Evolutionary conservation across 1,140 invertebrate genomes (phyloP).

Genomic region (Drosophila nannoptera): DNA sequence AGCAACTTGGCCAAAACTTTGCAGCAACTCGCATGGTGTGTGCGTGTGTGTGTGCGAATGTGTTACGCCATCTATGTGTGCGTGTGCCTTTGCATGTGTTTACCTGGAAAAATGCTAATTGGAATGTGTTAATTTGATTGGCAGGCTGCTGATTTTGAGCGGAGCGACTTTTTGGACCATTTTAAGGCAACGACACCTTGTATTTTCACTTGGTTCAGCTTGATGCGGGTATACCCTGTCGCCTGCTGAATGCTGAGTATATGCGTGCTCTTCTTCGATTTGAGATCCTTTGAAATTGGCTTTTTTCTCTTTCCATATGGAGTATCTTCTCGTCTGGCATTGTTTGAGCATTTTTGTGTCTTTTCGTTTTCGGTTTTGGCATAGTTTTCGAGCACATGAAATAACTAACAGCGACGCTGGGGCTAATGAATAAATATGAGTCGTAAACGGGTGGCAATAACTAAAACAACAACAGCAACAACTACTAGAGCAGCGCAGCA

Average conservation of each 20-base stretch:
- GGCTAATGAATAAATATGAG: conserved; percentile 75
- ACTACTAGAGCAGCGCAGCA: conserved; percentile 20
- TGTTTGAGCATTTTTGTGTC: conserved; percentile 5
- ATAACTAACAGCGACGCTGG: conserved; percentile 49
- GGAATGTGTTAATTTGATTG: conserved; percentile 76
- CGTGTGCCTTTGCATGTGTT: conserved; percentile 17
- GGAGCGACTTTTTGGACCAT: conserved; percentile 28
- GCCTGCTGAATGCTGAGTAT: too few relatives aligned
- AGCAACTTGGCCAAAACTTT: conserved; percentile 9
- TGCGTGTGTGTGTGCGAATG: background rate
- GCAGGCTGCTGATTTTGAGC: conserved; percentile 54
- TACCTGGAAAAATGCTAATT: conserved; percentile 63
- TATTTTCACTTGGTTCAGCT: conserved; percentile 8
- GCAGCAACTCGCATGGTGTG: conserved; percentile 2
- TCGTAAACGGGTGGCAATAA: conserved; percentile 51
- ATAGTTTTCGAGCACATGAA: conserved; percentile 46
- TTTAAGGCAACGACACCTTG: conserved; percentile 32
- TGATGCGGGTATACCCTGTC: background rate
- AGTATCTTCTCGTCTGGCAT: background rate
- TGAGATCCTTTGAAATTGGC: too few relatives aligned
- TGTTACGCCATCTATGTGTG: background rate
- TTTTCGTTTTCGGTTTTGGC: conserved; percentile 18
- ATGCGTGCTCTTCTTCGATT: too few relatives aligned
- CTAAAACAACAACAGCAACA: conserved; percentile 29
- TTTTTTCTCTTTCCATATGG: too few relatives aligned